Conservation (phyloP, 2,113 vertebrate genomes). For the Cryptomyrus ogoouensis region DNA sequence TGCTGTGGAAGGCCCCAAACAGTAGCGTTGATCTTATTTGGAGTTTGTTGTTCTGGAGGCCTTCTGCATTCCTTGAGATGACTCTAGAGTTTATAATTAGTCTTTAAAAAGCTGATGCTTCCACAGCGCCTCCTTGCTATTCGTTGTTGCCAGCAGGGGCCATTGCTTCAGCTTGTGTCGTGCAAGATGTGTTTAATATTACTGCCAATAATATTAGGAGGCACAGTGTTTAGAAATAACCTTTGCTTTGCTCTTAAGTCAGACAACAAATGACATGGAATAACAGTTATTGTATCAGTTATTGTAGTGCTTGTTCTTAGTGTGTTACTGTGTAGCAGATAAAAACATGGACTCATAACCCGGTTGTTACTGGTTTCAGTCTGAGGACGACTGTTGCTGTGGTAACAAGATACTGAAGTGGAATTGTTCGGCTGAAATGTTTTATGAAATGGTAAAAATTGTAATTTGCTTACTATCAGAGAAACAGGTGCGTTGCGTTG, state of each 20-base stretch:
- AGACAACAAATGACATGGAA: slow-evolving; percentile 11
- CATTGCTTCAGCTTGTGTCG: slow-evolving; percentile 49
- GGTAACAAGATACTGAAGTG: background rate
- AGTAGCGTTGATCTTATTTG: slow-evolving; percentile 19
- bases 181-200: slow-evolving; percentile 47
- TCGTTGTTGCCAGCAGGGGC: slow-evolving; percentile 50
- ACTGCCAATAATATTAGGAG: background rate
- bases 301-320: background rate
- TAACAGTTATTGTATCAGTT: background rate
- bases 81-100: slow-evolving; percentile 39
- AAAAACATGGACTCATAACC: background rate
- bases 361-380: background rate
- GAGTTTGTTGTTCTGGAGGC: slow-evolving; percentile 27
- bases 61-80: slow-evolving; percentile 16
- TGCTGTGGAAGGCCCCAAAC: background rate
- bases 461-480: background rate
- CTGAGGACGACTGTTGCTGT: background rate
- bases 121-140: slow-evolving; percentile 28
- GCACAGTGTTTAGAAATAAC: slow-evolving; percentile 1
- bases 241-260: background rate
- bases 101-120: slow-evolving; percentile 36
- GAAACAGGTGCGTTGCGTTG: background rate
- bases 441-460: background rate
- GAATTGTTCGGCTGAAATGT: background rate
- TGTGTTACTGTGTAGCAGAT: background rate